A percentile compares a stretch with the other conserved stretches of the same genome.
phyloP scores from a whole-genome alignment of 2,113 vertebrate genomes.

The Maccullochella peelii region DNA sequence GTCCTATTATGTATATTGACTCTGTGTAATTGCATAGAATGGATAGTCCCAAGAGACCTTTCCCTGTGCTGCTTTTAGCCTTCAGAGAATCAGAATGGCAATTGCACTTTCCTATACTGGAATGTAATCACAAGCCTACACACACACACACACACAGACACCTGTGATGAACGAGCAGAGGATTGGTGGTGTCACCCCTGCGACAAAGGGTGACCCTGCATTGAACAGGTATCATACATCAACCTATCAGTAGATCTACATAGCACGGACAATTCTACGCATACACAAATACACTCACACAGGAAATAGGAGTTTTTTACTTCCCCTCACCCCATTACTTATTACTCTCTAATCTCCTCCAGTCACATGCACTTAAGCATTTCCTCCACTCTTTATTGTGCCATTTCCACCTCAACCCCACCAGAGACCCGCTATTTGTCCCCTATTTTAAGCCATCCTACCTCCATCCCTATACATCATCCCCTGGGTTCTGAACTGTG shows the following conservation, averaged over 20 bases:
- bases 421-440: constrained; percentile 27
- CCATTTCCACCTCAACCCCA: constrained; percentile 23
- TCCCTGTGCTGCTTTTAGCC: constrained; percentile 35
- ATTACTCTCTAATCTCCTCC: constrained; percentile 51
- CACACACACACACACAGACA: constrained; percentile 1
- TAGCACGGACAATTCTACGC: constrained; percentile 8
- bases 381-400: constrained; percentile 29
- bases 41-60: constrained; percentile 35
- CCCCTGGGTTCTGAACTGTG: constrained; percentile 48
- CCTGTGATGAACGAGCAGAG: constrained; percentile 64
- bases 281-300: constrained; percentile 30
- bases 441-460: constrained; percentile 9
- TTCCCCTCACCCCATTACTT: constrained; percentile 9
- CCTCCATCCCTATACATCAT: constrained; percentile 18
- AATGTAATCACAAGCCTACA: constrained; percentile 36
- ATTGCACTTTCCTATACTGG: constrained; percentile 44
- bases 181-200: constrained; percentile 57
- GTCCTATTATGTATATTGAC: constrained; percentile 49
- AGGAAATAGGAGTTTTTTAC: constrained; percentile 30
- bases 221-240: constrained; percentile 67
- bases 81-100: constrained; percentile 44
- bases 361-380: constrained; percentile 27
- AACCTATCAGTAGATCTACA: constrained; percentile 58
- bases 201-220: constrained; percentile 53
- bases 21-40: constrained; percentile 60